Evolutionary conservation across 2,797 vertebrate genomes (phyloP), one percentile per base, ranked within the genome.

Genomic region (Dermochelys coriacea): DNA sequence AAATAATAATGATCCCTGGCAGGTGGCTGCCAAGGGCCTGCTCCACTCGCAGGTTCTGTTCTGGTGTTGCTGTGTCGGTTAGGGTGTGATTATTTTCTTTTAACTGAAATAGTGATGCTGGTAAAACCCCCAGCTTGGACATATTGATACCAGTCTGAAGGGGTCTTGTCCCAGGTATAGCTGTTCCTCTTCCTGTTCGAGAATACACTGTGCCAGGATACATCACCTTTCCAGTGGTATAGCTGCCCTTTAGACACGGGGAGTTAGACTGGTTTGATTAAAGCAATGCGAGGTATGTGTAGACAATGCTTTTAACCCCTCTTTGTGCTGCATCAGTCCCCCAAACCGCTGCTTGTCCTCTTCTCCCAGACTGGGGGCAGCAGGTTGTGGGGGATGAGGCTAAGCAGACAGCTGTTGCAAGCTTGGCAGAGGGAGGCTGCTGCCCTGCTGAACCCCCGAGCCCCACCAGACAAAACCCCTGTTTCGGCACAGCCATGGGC

Each of bases 281-380:
- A 68, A 71, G 64, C 21, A 37, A 37, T 18, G 18, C n/a, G n/a
- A 2, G 37, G 6, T 37, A 19, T 41, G n/a, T 23, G 3, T 9
- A 71, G 5, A 41, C n/a, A 5, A 23, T 21, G 64, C n/a, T 71
- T 61, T 61, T 61, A 34, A 34, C 61, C 6, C 71, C 71, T 45
- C 5, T 23, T 23, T n/a, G 50, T 41, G 49, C 47, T 0, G 1
- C 54, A 34, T 71, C 47, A 54, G 45, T 0, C 74, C 12, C 15
- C 74, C 4, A 1, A 45, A 45, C 12, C 81, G 6, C 68, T 41
- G 15, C 2, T 54, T 16, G 0, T 0, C 31, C 19, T 87, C 25
- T 47, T 94, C 21, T 81, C 12, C 19, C 19, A 3, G n/a, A 12
- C 21, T 1, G 37, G 50, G 11, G 57, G 80, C 8, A 2, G 29